phyloP scores from a whole-genome alignment of 2,888 invertebrate species.

The Nebria salina region DNA sequence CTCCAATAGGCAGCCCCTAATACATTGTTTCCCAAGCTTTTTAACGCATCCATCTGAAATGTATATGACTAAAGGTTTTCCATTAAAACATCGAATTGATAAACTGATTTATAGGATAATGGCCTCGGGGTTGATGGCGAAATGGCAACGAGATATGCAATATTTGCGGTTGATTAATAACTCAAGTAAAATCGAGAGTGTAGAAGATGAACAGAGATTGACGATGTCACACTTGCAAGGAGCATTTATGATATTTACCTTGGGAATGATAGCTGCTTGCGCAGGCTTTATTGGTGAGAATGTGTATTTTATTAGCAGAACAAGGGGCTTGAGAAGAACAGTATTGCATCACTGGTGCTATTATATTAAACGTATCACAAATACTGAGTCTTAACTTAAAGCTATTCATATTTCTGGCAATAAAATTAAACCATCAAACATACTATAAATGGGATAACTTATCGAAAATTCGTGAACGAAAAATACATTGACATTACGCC shows the following conservation, averaged over 20 bases:
- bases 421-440: too few relatives aligned
- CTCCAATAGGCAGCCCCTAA: not conserved
- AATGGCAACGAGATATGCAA: conserved; percentile 27
- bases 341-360: not conserved
- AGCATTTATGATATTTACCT: conserved; percentile 13
- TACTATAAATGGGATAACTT: too few relatives aligned
- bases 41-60: not conserved
- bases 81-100: conserved; percentile 19
- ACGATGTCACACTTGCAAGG: conserved; percentile 24
- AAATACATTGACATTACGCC: too few relatives aligned
- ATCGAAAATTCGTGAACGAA: too few relatives aligned
- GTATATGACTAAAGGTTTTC: conserved; percentile 36
- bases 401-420: too few relatives aligned
- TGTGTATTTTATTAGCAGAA: not conserved
- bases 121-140: not conserved
- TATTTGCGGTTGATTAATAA: not conserved
- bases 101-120: conserved; percentile 8
- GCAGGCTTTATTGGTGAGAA: conserved; percentile 5
- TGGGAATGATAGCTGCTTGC: not conserved
- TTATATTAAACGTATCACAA: too few relatives aligned
- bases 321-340: not conserved
- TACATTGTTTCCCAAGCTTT: conserved; percentile 51
- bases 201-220: not conserved
- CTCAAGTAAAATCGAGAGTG: too few relatives aligned
- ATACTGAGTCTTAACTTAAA: too few relatives aligned